A percentile compares a stretch with the other conserved stretches of the same genome.
Conservation (phyloP, 2,113 vertebrate genomes). For the Leucopsar rothschildi region DNA sequence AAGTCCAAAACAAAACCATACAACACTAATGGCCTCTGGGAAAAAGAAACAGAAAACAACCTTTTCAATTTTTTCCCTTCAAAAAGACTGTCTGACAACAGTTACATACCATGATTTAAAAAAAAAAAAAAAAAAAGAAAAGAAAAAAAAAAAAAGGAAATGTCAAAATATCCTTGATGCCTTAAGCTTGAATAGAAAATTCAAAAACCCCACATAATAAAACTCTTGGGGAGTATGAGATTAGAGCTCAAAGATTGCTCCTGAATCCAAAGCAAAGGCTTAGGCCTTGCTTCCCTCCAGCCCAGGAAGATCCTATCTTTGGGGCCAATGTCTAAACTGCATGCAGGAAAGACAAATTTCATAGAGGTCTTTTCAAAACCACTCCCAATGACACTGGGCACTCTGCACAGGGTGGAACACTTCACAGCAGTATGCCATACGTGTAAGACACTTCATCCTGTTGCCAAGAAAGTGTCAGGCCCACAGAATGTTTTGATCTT, state of each 20-base stretch:
- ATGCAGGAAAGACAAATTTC: not conserved
- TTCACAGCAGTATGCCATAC: not conserved
- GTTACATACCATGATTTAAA: not conserved
- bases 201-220: not conserved
- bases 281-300: not conserved
- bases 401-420: not conserved
- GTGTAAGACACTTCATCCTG: not conserved
- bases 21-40: not conserved
- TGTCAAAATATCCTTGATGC: not conserved
- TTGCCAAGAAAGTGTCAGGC: not conserved
- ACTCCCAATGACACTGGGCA: not conserved
- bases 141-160: not conserved
- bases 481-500: not conserved
- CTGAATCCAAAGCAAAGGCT: not conserved
- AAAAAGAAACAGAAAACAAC: not conserved
- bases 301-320: not conserved
- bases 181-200: not conserved
- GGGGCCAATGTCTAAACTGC: not conserved
- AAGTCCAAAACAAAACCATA: not conserved
- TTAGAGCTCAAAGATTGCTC: not conserved
- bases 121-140: not conserved
- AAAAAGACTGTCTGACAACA: not conserved
- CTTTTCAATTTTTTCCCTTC: rapidly evolving
- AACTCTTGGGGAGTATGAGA: not conserved
- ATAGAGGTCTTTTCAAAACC: not conserved